Percentiles rank a stretch among this genome's conserved stretches.
phyloP scores from a whole-genome alignment of 1,140 invertebrate species.

The Cotesia vestalis region DNA sequence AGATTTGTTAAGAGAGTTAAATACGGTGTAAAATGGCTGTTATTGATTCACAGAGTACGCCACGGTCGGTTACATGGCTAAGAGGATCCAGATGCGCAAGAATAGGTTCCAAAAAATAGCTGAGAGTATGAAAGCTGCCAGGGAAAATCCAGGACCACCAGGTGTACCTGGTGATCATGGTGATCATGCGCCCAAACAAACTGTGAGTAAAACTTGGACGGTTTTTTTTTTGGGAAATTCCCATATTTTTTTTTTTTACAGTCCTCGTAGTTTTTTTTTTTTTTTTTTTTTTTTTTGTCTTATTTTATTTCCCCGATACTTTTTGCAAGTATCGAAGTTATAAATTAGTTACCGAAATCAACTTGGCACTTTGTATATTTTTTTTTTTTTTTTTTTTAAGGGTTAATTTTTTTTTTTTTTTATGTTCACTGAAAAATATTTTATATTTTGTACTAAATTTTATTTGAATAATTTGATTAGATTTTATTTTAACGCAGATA shows the following conservation, averaged over 20 bases:
- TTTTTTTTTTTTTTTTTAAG: not conserved
- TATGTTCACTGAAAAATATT: too few species aligned
- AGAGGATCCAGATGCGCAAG: conserved; percentile 94
- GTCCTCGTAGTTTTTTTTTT: not conserved
- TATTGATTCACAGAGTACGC: conserved; percentile 81
- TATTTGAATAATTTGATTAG: too few species aligned
- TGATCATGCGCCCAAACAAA: conserved; percentile 79
- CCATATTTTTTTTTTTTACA: conserved; percentile 11
- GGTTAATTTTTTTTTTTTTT: not conserved
- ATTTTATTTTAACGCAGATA: too few species aligned
- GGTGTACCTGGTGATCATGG: conserved; percentile 67
- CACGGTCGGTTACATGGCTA: conserved; percentile 94
- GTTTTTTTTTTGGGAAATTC: conserved; percentile 1
- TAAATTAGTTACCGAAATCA: conserved; percentile 2
- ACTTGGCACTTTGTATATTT: not conserved
- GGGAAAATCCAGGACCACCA: conserved; percentile 74
- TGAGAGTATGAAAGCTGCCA: conserved; percentile 84
- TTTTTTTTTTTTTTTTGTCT: too few species aligned
- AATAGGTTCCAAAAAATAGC: conserved; percentile 91
- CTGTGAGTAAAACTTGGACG: conserved; percentile 69
- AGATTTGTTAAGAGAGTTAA: conserved; percentile 8
- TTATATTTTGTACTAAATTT: too few species aligned
- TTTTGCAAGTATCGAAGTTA: too few species aligned
- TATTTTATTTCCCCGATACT: too few species aligned
- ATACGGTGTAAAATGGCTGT: conserved; percentile 39